phyloP scores from a whole-genome alignment of 2,888 invertebrate species.

The Troides oblongomaculatus region DNA sequence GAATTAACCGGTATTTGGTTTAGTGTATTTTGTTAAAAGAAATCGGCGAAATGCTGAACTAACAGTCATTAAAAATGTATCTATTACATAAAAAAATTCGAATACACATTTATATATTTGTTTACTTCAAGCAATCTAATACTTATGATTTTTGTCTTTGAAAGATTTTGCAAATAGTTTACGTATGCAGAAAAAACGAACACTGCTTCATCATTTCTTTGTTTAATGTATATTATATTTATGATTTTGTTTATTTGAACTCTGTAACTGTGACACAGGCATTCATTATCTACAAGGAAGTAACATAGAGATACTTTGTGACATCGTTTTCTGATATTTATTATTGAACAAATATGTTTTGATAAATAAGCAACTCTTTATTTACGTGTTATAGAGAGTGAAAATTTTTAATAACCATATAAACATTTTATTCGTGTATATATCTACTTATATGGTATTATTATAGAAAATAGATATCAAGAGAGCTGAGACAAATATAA shows the following conservation, averaged over 20 bases:
- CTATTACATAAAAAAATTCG: background rate
- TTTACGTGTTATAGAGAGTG: too few relatives aligned
- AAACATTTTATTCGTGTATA: too few relatives aligned
- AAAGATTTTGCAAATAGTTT: background rate
- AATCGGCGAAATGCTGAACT: background rate
- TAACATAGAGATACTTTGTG: background rate
- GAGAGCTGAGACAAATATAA: too few relatives aligned
- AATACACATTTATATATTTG: background rate
- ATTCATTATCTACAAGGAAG: background rate
- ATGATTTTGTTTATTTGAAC: background rate
- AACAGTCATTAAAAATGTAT: background rate
- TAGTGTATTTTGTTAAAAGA: background rate
- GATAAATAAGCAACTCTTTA: too few relatives aligned
- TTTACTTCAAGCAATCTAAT: background rate
- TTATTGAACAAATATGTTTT: too few relatives aligned
- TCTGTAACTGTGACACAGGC: background rate
- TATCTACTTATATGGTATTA: too few relatives aligned
- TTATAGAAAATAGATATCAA: too few relatives aligned
- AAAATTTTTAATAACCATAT: too few relatives aligned
- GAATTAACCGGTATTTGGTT: background rate
- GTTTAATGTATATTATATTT: background rate
- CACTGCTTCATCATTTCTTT: background rate
- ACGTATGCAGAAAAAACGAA: background rate
- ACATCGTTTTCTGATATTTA: background rate
- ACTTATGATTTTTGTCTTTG: background rate